phyloP scores from a whole-genome alignment of 2,797 vertebrate genomes.

The Selene dorsalis region DNA sequence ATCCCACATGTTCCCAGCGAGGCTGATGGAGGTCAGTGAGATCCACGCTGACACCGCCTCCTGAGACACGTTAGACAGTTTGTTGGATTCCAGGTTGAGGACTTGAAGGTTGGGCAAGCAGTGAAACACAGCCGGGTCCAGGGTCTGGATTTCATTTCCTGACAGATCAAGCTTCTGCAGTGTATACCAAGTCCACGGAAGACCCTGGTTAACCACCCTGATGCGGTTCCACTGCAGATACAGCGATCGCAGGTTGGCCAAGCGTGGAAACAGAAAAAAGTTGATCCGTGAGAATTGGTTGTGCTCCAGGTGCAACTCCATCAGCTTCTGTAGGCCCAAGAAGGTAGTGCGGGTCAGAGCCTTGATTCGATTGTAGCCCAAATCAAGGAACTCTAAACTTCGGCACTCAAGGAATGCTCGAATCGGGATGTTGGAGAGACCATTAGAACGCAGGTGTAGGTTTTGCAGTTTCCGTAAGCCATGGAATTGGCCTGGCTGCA shows the following conservation, averaged over 20 bases:
- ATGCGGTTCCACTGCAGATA: constrained; percentile 99
- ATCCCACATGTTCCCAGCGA: constrained; percentile 99
- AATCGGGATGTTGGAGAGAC: constrained; percentile 93
- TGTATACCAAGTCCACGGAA: constrained; percentile 98
- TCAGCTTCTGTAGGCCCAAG: constrained; percentile 92
- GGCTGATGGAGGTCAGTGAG: constrained; percentile 94
- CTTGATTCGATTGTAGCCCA: constrained; percentile 97
- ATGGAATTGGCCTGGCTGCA: constrained; percentile 96
- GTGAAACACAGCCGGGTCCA: constrained; percentile 94
- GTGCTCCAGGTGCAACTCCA: constrained; percentile 97
- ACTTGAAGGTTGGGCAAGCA: constrained; percentile 97
- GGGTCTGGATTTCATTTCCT: constrained; percentile 94
- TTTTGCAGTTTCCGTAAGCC: constrained; percentile 96
- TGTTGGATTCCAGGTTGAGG: constrained; percentile 98
- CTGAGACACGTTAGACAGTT: constrained; percentile 96
- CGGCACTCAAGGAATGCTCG: constrained; percentile 96
- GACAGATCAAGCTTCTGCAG: constrained; percentile 98
- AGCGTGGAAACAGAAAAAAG: constrained; percentile 97
- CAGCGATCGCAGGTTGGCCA: constrained; percentile 94
- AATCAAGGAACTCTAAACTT: constrained; percentile 96
- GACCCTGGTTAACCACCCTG: constrained; percentile 94
- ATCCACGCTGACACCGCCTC: constrained; percentile 96
- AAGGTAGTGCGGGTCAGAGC: constrained; percentile 96
- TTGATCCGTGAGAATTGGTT: constrained; percentile 99
- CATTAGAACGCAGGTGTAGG: constrained; percentile 95